Conservation (phyloP, 1,140 invertebrate species). For the Frieseomelitta varia region DNA sequence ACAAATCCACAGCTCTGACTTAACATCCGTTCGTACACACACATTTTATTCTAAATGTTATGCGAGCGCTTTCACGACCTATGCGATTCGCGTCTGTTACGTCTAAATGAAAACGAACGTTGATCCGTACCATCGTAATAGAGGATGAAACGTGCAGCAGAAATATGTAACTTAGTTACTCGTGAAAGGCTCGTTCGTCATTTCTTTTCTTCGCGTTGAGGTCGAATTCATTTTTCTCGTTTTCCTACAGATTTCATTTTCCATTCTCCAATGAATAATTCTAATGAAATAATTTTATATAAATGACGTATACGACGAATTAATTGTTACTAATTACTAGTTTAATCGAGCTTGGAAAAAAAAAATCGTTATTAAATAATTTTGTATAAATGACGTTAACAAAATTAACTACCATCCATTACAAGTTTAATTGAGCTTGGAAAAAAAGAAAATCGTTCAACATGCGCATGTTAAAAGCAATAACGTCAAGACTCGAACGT, state of each 20-base stretch:
- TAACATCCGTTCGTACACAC: slow-evolving; percentile 61
- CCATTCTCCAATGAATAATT: no score
- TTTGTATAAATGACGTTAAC: no score
- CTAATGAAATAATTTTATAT: no score
- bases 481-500: no score
- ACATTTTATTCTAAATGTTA: slow-evolving; percentile 58
- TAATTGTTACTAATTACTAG: no score
- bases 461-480: no score
- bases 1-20: slow-evolving; percentile 55
- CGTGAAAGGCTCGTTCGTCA: neutral
- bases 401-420: no score
- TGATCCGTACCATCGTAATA: neutral
- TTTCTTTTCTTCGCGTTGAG: neutral
- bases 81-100: slow-evolving; percentile 52
- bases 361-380: no score
- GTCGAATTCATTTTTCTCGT: neutral
- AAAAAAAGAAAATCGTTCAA: no score
- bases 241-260: neutral
- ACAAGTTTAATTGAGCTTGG: no score
- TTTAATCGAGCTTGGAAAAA: no score
- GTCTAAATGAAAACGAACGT: slow-evolving; percentile 25
- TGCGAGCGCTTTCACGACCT: slow-evolving; percentile 64
- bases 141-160: neutral
- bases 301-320: no score
- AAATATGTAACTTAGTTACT: neutral